A percentile compares a stretch with the other conserved stretches of the same genome.
Evolutionary conservation across 2,113 vertebrate species (phyloP).

Genomic region (Notothenia rossii): DNA sequence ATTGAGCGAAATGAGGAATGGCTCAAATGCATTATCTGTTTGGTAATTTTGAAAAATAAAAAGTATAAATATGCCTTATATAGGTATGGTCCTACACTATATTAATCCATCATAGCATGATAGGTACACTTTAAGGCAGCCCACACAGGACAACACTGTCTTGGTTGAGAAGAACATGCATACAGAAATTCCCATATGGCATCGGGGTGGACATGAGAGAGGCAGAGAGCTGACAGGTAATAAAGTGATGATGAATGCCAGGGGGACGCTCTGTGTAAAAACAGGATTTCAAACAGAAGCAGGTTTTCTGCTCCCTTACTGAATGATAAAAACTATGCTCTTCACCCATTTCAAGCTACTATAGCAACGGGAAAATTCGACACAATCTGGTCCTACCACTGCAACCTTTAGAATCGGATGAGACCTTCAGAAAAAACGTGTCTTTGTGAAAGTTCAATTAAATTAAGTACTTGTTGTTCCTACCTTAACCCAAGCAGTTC

Average conservation of each 20-base stretch:
- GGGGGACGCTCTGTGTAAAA: slow-evolving; percentile 5
- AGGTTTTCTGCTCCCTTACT: background rate
- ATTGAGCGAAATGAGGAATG: too few relatives aligned
- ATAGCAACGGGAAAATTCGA: slow-evolving; percentile 31
- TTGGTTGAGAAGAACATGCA: slow-evolving; percentile 31
- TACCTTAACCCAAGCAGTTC: slow-evolving; percentile 33
- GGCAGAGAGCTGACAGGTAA: slow-evolving; percentile 47
- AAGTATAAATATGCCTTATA: too few relatives aligned
- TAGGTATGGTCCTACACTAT: too few relatives aligned
- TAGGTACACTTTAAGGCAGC: slow-evolving; percentile 21
- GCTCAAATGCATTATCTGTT: too few relatives aligned
- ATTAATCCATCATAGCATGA: too few relatives aligned
- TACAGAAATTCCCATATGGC: slow-evolving; percentile 39
- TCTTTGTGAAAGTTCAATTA: slow-evolving; percentile 39
- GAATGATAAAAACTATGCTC: background rate
- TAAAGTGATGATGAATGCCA: slow-evolving; percentile 51
- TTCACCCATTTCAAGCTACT: slow-evolving; percentile 7
- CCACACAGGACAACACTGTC: slow-evolving; percentile 37
- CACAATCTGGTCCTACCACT: background rate
- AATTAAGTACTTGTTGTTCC: slow-evolving; percentile 29
- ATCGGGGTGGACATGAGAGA: slow-evolving; percentile 14
- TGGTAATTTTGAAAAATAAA: too few relatives aligned
- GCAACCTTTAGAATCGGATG: background rate
- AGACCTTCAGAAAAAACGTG: slow-evolving; percentile 21
- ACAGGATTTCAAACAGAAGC: slow-evolving; percentile 3